A percentile compares a stretch with the other conserved stretches of the same genome.
These are phyloP conservation scores for Triplophysa bombifrons DNA, from an alignment of 2,797 vertebrate genomes.

Conservation along the genomic window DNA sequence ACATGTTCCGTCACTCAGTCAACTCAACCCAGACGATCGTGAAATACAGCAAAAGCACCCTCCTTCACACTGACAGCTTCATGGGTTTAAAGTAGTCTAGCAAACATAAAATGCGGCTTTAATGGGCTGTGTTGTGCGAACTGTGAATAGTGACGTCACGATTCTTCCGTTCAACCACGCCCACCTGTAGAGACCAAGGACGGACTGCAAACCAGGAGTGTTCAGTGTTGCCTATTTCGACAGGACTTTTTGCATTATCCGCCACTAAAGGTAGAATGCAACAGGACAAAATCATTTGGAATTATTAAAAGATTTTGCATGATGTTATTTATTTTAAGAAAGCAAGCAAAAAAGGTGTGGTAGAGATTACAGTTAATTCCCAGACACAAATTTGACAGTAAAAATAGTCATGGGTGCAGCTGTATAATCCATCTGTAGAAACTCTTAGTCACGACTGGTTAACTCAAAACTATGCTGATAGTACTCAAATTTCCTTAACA, in stretches of 20 bases:
- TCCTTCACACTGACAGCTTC: not conserved
- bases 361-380: conserved; percentile 19
- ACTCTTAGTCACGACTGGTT: too few relatives aligned
- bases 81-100: not conserved
- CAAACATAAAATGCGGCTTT: conserved; percentile 56
- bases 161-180: conserved; percentile 57
- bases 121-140: conserved; percentile 63
- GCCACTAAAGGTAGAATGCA: not conserved
- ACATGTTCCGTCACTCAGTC: conserved; percentile 21
- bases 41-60: not conserved
- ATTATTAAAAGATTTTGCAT: not conserved
- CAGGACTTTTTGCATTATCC: not conserved
- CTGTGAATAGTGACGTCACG: conserved; percentile 48
- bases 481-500: too few relatives aligned
- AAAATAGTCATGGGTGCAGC: too few relatives aligned
- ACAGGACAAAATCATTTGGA: not conserved
- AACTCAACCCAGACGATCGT: conserved; percentile 13
- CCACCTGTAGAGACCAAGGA: conserved; percentile 50
- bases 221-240: not conserved
- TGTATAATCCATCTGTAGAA: too few relatives aligned
- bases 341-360: not conserved
- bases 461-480: too few relatives aligned
- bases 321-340: not conserved
- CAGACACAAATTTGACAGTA: not conserved
- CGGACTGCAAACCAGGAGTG: not conserved